Conservation (phyloP, 2,797 vertebrate genomes). For the Phrynocephalus guinanensis region DNA sequence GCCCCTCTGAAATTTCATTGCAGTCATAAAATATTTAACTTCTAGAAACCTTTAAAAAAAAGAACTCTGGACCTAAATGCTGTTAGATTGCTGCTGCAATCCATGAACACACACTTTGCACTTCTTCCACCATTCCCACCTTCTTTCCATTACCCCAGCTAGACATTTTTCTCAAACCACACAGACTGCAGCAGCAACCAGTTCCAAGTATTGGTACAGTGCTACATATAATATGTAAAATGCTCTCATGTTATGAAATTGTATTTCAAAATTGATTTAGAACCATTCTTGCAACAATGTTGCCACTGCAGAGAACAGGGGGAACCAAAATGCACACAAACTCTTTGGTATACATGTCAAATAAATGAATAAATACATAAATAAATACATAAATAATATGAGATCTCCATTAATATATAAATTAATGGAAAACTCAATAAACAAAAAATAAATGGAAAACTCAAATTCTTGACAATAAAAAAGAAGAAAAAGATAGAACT, state of each 20-base stretch:
- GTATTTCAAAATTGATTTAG: too few relatives aligned
- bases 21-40: background rate
- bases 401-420: background rate
- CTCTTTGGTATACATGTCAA: too few relatives aligned
- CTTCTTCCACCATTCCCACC: background rate
- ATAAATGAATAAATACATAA: too few relatives aligned
- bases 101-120: slow-evolving; percentile 12
- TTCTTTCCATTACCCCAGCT: background rate
- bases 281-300: background rate
- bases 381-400: too few relatives aligned
- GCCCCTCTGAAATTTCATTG: background rate
- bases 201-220: background rate
- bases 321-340: background rate
- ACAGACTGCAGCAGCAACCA: background rate
- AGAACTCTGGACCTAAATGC: slow-evolving; percentile 19
- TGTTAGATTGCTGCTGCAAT: background rate
- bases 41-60: background rate
- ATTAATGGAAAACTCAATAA: background rate
- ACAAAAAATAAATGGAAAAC: too few relatives aligned
- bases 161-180: background rate
- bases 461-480: too few relatives aligned
- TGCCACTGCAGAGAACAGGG: background rate
- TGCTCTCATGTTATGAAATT: background rate
- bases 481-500: background rate
- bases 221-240: background rate